Evolutionary conservation across 2,888 invertebrate genomes (phyloP).

Genomic region (Odontothrips loti): DNA sequence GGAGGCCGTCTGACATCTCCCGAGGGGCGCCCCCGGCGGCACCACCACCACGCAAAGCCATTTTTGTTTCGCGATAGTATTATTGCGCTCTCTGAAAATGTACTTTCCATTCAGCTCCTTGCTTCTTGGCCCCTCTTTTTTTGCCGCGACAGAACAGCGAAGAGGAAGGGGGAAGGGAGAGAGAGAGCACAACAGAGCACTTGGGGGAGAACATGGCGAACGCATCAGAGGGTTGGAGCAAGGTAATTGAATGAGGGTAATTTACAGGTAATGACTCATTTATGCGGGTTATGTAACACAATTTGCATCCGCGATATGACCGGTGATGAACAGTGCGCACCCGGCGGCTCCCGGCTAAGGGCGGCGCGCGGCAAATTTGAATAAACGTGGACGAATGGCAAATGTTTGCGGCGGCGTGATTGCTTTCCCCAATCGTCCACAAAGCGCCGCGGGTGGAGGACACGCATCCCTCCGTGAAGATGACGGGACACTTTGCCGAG

Average conservation of each 20-base stretch:
- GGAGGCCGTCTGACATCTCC: too few species aligned
- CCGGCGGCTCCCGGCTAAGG: background rate
- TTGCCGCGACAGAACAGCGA: too few species aligned
- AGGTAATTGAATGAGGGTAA: background rate
- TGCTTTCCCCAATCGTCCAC: background rate
- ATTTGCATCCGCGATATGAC: background rate
- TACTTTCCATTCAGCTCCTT: background rate
- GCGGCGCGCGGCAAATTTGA: background rate
- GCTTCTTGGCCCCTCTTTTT: too few species aligned
- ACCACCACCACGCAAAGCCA: background rate
- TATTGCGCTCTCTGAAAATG: background rate
- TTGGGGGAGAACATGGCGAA: background rate
- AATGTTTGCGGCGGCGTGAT: conserved; percentile 6
- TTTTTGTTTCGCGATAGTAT: conserved; percentile 1
- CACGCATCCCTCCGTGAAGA: too few species aligned
- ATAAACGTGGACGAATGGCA: background rate
- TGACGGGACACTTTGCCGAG: too few species aligned
- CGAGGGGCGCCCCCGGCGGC: background rate
- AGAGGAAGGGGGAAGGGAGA: too few species aligned
- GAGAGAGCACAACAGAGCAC: too few species aligned
- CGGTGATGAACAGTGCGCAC: background rate
- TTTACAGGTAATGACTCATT: background rate
- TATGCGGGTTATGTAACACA: background rate
- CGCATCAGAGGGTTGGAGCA: background rate
- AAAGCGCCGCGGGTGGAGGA: background rate